Conservation (phyloP, 2,888 invertebrate species). For the Aphidius colemani region DNA sequence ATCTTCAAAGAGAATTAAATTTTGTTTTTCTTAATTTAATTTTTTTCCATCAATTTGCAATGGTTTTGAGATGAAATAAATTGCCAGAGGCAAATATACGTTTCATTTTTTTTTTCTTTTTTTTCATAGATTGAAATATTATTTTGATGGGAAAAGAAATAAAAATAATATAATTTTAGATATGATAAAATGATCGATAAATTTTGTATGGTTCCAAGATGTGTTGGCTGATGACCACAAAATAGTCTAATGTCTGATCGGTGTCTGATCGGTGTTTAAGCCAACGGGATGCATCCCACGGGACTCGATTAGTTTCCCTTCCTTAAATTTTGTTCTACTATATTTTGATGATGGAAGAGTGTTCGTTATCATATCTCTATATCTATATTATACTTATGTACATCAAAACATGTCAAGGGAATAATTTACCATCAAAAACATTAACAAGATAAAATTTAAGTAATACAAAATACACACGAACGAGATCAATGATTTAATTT, state of each 20-base stretch:
- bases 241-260: not conserved
- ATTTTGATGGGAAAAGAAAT: not conserved
- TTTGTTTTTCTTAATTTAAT: not conserved
- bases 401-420: too few relatives aligned
- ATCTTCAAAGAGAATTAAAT: not conserved
- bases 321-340: too few relatives aligned
- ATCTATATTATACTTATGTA: too few relatives aligned
- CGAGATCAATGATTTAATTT: not conserved
- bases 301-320: slow-evolving; percentile 9
- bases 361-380: too few relatives aligned
- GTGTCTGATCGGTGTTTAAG: slow-evolving; percentile 1
- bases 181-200: not conserved
- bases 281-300: not conserved
- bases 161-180: not conserved
- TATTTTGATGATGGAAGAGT: too few relatives aligned
- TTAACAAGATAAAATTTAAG: too few relatives aligned
- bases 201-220: not conserved
- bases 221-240: slow-evolving; percentile 5
- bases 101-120: too few relatives aligned
- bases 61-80: too few relatives aligned
- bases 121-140: too few relatives aligned
- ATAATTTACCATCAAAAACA: too few relatives aligned
- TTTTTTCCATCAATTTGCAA: not conserved
- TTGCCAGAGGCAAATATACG: too few relatives aligned
- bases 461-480: not conserved